These are phyloP conservation scores for Cygnus buccinator DNA, from an alignment of 2,113 vertebrate genomes.

Conservation along the genomic window DNA sequence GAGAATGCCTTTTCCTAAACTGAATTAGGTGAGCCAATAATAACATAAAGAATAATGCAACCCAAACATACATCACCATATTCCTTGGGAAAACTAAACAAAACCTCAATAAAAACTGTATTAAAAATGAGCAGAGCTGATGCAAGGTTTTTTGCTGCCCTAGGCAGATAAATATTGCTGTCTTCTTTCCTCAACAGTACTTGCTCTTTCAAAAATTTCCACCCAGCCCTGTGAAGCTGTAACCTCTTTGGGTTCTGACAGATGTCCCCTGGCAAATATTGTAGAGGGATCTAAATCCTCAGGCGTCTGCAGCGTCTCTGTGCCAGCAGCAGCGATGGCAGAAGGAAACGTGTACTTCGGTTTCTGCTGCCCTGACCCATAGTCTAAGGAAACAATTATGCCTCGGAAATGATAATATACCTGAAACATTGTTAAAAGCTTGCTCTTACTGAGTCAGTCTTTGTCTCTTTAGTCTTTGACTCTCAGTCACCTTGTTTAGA, in stretches of 20 bases:
- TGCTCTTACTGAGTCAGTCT: neutral
- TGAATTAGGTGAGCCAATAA: neutral
- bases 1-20: neutral
- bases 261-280: slow-evolving; percentile 1
- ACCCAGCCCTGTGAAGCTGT: slow-evolving; percentile 6
- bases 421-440: neutral
- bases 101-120: neutral
- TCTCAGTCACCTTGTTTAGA: neutral
- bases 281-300: neutral
- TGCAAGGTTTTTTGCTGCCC: slow-evolving; percentile 18
- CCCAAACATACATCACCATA: neutral
- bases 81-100: slow-evolving; percentile 1
- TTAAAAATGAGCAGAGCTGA: slow-evolving; percentile 1
- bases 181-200: slow-evolving; percentile 8
- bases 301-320: neutral
- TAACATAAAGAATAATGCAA: neutral
- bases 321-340: neutral
- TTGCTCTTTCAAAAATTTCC: neutral
- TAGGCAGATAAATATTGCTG: slow-evolving; percentile 17
- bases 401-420: neutral
- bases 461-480: neutral
- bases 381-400: neutral
- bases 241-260: slow-evolving; percentile 9
- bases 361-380: neutral
- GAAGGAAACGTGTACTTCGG: neutral